These are phyloP conservation scores for Cheilosia variabilis DNA, from an alignment of 2,888 invertebrate species.

Conservation along the genomic window DNA sequence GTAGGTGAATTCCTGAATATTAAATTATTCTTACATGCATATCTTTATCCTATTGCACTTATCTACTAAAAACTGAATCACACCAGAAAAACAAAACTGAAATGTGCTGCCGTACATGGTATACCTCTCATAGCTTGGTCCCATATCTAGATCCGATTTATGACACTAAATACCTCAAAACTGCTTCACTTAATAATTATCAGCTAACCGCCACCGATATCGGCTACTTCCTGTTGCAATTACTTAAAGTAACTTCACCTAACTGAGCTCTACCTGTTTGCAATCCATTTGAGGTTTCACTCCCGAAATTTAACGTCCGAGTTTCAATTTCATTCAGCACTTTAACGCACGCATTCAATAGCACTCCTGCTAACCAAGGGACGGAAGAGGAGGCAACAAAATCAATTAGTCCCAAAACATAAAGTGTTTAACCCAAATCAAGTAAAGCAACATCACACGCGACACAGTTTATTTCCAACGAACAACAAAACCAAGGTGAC, in stretches of 20 bases:
- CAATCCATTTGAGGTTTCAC: constrained; percentile 43
- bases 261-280: constrained; percentile 26
- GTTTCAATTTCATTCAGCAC: constrained; percentile 51
- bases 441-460: constrained; percentile 58
- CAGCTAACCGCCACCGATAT: neutral
- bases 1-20: no score
- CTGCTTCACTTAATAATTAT: constrained; percentile 7
- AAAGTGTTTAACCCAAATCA: constrained; percentile 71
- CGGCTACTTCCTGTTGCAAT: constrained; percentile 58
- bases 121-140: no score
- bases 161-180: neutral
- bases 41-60: no score
- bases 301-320: constrained; percentile 25
- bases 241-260: constrained; percentile 3
- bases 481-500: constrained; percentile 32
- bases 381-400: constrained; percentile 30
- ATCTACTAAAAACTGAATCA: no score
- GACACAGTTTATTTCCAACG: constrained; percentile 50
- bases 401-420: constrained; percentile 70
- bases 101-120: no score
- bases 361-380: constrained; percentile 7
- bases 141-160: neutral
- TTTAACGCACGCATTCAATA: constrained; percentile 27
- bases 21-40: no score
- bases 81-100: no score